Evolutionary conservation across 2,113 vertebrate genomes (phyloP).

Genomic region (Pomatorhinus ruficollis): DNA sequence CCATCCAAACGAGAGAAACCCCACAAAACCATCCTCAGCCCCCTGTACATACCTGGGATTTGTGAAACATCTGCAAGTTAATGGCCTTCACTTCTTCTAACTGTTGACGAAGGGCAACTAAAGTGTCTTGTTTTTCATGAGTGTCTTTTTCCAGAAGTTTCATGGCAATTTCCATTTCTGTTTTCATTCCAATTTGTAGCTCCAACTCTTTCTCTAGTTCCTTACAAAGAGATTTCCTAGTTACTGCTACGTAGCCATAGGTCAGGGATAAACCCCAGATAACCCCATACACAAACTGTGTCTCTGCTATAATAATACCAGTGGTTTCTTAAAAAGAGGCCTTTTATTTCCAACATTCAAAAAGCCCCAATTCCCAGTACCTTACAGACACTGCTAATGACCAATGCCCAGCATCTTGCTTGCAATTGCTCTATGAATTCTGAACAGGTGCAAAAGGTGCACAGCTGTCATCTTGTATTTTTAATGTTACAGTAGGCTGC

Average conservation of each 20-base stretch:
- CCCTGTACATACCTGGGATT: conserved; percentile 83
- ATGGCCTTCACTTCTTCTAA: conserved; percentile 95
- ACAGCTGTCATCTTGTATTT: neutral
- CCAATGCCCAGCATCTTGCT: neutral
- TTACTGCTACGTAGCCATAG: neutral
- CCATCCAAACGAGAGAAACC: neutral
- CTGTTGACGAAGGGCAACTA: conserved; percentile 89
- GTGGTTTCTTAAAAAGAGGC: neutral
- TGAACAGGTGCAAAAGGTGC: neutral
- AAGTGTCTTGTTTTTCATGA: conserved; percentile 93
- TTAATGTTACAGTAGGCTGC: neutral
- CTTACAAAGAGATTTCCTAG: conserved; percentile 69
- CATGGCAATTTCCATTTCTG: conserved; percentile 99
- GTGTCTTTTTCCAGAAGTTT: conserved; percentile 96
- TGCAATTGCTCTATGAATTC: neutral
- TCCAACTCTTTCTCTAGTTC: conserved; percentile 94
- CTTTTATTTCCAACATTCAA: neutral
- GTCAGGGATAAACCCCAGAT: neutral
- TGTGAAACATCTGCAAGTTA: conserved; percentile 97
- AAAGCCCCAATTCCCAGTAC: neutral
- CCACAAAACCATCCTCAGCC: neutral
- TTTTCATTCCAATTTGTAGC: conserved; percentile 92
- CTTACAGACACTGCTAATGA: neutral
- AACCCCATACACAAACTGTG: neutral
- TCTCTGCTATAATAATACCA: neutral